Percentiles rank a stretch among this genome's conserved stretches.
Evolutionary conservation across 37 sponge, comb jelly and placozoan species (phyloP).

Genomic region (Aplysina aerophoba): DNA sequence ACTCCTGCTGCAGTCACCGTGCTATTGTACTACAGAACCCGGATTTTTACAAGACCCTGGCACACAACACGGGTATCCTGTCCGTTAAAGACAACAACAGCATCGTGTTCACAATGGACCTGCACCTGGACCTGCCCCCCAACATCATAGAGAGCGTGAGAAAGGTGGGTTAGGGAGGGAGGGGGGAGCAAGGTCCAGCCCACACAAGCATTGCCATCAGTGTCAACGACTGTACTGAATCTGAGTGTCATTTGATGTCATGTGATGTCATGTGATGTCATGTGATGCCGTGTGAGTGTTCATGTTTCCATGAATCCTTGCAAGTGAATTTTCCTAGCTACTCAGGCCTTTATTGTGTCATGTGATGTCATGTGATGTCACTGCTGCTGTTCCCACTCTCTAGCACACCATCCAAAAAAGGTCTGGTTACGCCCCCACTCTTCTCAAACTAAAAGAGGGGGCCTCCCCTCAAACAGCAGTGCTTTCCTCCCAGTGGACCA

Average conservation of each 20-base stretch:
- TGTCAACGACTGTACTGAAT: too few species aligned
- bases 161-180: not conserved
- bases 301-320: too few species aligned
- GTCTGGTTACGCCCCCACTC: constrained; percentile 72
- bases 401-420: constrained; percentile 68
- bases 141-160: constrained; percentile 27
- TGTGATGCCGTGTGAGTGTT: too few species aligned
- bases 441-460: constrained; percentile 54
- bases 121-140: constrained; percentile 24
- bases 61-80: not conserved
- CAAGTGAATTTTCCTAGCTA: too few species aligned
- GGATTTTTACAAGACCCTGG: constrained; percentile 7
- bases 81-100: constrained; percentile 22
- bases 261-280: too few species aligned
- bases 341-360: not conserved
- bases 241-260: too few species aligned
- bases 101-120: constrained; percentile 23
- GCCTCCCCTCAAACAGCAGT: not conserved
- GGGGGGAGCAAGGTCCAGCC: too few species aligned
- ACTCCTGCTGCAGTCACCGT: not conserved
- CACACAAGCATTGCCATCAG: too few species aligned
- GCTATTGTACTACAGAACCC: not conserved
- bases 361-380: too few species aligned
- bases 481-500: too few species aligned
- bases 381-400: too few species aligned